Conservation (phyloP, 2,888 invertebrate species). For the Agrochola circellaris region DNA sequence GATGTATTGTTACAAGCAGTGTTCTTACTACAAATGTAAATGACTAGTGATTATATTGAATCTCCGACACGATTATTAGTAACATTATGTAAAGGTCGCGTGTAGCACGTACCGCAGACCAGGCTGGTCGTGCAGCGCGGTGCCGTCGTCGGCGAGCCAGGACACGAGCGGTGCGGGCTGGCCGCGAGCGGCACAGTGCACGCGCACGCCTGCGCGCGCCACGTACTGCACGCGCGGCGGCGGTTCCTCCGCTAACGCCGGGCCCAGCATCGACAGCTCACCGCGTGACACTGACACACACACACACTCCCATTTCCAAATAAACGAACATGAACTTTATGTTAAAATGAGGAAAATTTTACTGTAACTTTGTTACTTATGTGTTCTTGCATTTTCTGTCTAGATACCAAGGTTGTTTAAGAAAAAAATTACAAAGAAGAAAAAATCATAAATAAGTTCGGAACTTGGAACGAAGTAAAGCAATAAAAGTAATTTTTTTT, state of each 20-base stretch:
- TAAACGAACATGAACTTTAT: no score
- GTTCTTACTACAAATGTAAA: not conserved
- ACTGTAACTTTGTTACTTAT: no score
- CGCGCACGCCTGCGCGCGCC: conserved; percentile 70
- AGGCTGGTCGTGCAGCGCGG: conserved; percentile 70
- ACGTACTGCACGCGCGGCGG: conserved; percentile 74
- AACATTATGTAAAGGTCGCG: not conserved
- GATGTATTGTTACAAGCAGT: not conserved
- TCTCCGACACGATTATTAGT: not conserved
- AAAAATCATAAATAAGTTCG: not conserved
- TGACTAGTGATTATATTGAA: not conserved
- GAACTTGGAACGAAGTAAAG: conserved; percentile 40
- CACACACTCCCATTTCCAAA: not conserved
- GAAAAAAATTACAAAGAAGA: no score
- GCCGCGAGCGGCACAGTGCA: conserved; percentile 77
- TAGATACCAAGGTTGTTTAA: not conserved
- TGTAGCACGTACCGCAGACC: conserved; percentile 69
- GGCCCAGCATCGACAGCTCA: conserved; percentile 71
- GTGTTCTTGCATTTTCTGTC: not conserved
- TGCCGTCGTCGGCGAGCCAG: conserved; percentile 78
- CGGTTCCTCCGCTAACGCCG: conserved; percentile 74
- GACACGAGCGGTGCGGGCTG: conserved; percentile 74
- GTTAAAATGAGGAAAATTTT: not conserved
- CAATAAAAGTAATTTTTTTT: conserved; percentile 52
- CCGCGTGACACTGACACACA: conserved; percentile 34